Percentiles rank a stretch among this genome's conserved stretches.
Evolutionary conservation across 2,113 vertebrate species (phyloP).

Genomic region (Rhinogobius similis): DNA sequence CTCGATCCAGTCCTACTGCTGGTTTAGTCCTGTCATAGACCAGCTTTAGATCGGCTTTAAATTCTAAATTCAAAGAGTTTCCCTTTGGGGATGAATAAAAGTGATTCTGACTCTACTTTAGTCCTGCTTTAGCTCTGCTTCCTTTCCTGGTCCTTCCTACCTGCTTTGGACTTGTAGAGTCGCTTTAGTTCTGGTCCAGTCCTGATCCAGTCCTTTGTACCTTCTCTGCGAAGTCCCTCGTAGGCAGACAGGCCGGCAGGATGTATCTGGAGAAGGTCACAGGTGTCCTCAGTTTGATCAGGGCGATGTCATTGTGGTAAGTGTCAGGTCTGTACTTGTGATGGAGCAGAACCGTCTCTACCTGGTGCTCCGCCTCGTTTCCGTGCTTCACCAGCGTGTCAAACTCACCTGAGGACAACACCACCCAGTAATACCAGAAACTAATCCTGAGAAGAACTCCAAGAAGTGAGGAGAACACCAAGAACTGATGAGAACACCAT

Average conservation of each 20-base stretch:
- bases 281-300: slow-evolving; percentile 83
- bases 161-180: too few species aligned
- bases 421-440: too few species aligned
- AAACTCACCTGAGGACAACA: slow-evolving; percentile 82
- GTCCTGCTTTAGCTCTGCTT: background rate
- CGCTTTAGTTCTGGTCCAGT: background rate
- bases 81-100: too few species aligned
- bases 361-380: slow-evolving; percentile 63
- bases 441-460: too few species aligned
- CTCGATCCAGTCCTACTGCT: too few species aligned
- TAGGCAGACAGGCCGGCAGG: slow-evolving; percentile 87
- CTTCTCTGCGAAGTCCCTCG: slow-evolving; percentile 84
- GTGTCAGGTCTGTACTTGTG: slow-evolving; percentile 68
- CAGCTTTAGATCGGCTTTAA: too few species aligned
- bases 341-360: slow-evolving; percentile 80
- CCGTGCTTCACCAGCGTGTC: slow-evolving; percentile 70
- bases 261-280: slow-evolving; percentile 80
- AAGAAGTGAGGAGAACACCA: too few species aligned
- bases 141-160: background rate
- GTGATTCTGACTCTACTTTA: background rate
- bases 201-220: slow-evolving; percentile 18
- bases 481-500: too few species aligned
- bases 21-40: too few species aligned
- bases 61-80: too few species aligned
- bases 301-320: slow-evolving; percentile 87